These are phyloP conservation scores for Seriola dumerili DNA, from an alignment of 2,113 vertebrate species.

Conservation along the genomic window DNA sequence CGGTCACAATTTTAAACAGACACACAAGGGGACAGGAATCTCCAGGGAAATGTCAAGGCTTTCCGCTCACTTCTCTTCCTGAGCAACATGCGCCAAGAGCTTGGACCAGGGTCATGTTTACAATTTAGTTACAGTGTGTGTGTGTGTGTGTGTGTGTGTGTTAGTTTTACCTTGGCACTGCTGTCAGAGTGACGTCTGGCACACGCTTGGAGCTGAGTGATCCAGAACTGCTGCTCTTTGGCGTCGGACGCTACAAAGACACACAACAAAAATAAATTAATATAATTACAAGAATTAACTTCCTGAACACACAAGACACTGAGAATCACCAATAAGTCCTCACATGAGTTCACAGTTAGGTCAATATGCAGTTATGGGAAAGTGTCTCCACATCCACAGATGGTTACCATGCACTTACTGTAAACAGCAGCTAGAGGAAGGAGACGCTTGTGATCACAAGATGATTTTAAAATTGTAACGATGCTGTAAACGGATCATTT, in stretches of 20 bases:
- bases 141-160: constrained; percentile 22
- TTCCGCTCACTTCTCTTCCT: constrained; percentile 22
- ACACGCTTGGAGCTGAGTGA: constrained; percentile 94
- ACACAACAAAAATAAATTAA: constrained; percentile 32
- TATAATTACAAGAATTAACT: constrained; percentile 1
- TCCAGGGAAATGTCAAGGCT: constrained; percentile 31
- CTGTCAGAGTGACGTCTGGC: constrained; percentile 93
- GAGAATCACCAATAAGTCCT: background rate
- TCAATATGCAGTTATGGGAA: constrained; percentile 18
- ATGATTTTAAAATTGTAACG: background rate
- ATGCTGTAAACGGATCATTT: background rate
- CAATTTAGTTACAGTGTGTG: constrained; percentile 5
- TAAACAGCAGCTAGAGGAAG: background rate
- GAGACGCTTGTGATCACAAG: background rate
- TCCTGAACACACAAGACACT: background rate
- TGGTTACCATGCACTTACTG: background rate
- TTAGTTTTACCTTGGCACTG: constrained; percentile 89
- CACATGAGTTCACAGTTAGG: constrained; percentile 26
- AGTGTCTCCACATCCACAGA: constrained; percentile 10
- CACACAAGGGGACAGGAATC: background rate
- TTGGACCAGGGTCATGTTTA: constrained; percentile 32
- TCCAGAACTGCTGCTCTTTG: constrained; percentile 96
- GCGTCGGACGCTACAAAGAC: constrained; percentile 89
- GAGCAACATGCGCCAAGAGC: constrained; percentile 10
- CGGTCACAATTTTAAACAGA: constrained; percentile 24